Conservation (phyloP, 2,797 vertebrate species). For the Oreochromis grahami region DNA sequence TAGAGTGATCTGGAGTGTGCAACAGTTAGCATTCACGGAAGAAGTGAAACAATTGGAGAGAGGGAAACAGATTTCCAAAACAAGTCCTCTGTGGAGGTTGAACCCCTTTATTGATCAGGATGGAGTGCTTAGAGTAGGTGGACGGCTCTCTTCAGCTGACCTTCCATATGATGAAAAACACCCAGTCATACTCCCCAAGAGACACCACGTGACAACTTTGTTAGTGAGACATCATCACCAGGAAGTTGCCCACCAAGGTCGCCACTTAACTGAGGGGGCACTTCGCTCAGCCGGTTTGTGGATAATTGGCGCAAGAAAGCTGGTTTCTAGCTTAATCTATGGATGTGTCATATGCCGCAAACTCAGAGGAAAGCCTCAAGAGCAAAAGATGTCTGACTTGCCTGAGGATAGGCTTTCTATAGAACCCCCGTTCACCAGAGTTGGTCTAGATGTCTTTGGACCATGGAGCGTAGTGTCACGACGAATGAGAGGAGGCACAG, state of each 20-base stretch:
- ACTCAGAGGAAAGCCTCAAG: background rate
- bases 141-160: background rate
- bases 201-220: rapidly evolving
- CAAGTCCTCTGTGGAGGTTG: background rate
- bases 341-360: background rate
- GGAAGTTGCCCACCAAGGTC: background rate
- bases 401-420: background rate
- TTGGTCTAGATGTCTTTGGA: background rate
- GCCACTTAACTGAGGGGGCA: background rate
- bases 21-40: rapidly evolving
- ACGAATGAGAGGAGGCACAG: rapidly evolving
- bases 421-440: background rate
- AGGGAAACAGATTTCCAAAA: rapidly evolving
- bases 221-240: rapidly evolving
- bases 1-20: background rate
- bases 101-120: rapidly evolving
- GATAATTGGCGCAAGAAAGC: background rate
- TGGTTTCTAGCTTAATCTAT: background rate
- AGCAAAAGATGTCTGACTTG: background rate
- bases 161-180: background rate
- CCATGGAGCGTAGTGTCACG: rapidly evolving
- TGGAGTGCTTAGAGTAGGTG: background rate
- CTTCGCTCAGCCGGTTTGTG: background rate
- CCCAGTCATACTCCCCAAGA: background rate
- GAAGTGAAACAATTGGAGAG: background rate